A percentile compares a stretch with the other conserved stretches of the same genome.
phyloP scores from a whole-genome alignment of 35 echinoderm and acorn worm genomes.

The Anneissia japonica region DNA sequence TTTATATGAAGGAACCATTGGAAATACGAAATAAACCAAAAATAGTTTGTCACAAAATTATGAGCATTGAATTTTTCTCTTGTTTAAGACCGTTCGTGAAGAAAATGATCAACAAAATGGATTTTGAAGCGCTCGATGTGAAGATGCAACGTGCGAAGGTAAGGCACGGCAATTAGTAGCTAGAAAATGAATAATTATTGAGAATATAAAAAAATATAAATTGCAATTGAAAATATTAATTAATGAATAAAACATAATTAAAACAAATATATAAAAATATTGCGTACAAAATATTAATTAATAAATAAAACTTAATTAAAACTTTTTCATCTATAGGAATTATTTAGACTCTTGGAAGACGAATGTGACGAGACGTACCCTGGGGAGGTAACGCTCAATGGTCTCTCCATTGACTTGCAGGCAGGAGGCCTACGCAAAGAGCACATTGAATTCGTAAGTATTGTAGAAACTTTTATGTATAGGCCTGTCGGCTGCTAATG shows the following conservation, averaged over 20 bases:
- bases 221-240: no score
- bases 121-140: slow-evolving; percentile 91
- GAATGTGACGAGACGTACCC: slow-evolving; percentile 51
- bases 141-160: slow-evolving; percentile 95
- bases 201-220: no score
- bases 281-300: neutral
- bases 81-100: slow-evolving; percentile 66
- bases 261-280: no score
- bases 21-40: no score
- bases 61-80: neutral
- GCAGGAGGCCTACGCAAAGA: slow-evolving; percentile 76
- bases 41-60: no score
- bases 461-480: no score
- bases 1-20: no score
- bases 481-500: no score
- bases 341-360: slow-evolving; percentile 77
- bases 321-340: slow-evolving; percentile 33
- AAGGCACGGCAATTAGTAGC: no score
- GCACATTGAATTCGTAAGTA: slow-evolving; percentile 62
- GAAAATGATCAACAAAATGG: slow-evolving; percentile 90
- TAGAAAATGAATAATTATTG: no score
- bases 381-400: slow-evolving; percentile 63
- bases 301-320: no score
- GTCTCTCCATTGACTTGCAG: slow-evolving; percentile 61
- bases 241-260: no score